phyloP scores from a whole-genome alignment of 2,113 vertebrate genomes.

The Xiphophorus maculatus region DNA sequence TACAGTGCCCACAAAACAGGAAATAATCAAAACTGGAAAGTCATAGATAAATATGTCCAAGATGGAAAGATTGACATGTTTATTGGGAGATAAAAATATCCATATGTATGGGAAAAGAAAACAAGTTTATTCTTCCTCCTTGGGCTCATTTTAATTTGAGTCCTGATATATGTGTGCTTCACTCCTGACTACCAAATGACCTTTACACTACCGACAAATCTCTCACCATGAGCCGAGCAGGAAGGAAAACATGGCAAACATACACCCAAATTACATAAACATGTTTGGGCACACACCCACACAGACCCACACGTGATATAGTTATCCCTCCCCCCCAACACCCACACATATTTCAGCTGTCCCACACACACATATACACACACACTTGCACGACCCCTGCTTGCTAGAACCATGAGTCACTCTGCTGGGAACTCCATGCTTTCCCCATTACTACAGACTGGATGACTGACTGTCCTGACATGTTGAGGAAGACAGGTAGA shows the following conservation, averaged over 20 bases:
- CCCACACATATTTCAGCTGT: conserved; percentile 19
- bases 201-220: conserved; percentile 27
- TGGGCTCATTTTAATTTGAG: neutral
- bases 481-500: conserved; percentile 17
- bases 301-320: conserved; percentile 12
- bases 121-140: neutral
- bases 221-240: conserved; percentile 33
- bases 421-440: conserved; percentile 74
- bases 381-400: conserved; percentile 41
- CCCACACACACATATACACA: conserved; percentile 25
- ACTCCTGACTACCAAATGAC: conserved; percentile 39
- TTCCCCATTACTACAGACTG: conserved; percentile 61
- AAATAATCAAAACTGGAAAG: neutral
- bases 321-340: conserved; percentile 17
- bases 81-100: neutral
- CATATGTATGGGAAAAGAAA: neutral
- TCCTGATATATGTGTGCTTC: conserved; percentile 1
- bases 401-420: conserved; percentile 63
- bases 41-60: neutral
- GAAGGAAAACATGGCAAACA: conserved; percentile 53
- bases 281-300: conserved; percentile 19
- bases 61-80: neutral
- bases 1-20: neutral
- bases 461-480: conserved; percentile 42
- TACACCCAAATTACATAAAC: conserved; percentile 50